Evolutionary conservation across 2,797 vertebrate genomes (phyloP).

Genomic region (Sparus aurata): DNA sequence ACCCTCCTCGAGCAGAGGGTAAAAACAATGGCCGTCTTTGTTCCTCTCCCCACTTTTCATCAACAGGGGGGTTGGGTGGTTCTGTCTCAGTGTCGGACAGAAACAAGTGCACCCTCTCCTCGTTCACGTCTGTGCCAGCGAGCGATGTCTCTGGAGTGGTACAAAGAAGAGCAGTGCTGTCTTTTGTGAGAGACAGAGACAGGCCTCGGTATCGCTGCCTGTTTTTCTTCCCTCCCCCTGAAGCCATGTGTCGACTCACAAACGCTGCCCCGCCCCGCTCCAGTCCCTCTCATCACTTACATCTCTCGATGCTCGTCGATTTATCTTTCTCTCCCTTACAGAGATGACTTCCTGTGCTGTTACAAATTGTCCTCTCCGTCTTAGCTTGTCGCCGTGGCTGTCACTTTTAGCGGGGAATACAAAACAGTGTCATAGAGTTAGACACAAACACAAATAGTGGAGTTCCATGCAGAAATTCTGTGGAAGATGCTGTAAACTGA

Average conservation of each 20-base stretch:
- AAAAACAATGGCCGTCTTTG: constrained; percentile 79
- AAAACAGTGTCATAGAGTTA: not conserved
- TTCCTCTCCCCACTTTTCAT: constrained; percentile 66
- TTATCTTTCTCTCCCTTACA: constrained; percentile 35
- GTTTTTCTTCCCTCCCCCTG: constrained; percentile 35
- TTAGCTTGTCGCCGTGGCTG: constrained; percentile 21
- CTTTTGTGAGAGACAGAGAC: constrained; percentile 56
- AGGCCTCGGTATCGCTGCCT: constrained; percentile 35
- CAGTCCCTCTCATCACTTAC: constrained; percentile 31
- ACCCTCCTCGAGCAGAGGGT: constrained; percentile 44
- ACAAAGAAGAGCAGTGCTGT: constrained; percentile 61
- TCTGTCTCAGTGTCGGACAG: constrained; percentile 60
- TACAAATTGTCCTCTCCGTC: constrained; percentile 25
- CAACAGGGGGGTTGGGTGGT: constrained; percentile 62
- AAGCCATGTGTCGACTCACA: constrained; percentile 63
- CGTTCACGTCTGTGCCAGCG: constrained; percentile 64
- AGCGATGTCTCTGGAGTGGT: constrained; percentile 67
- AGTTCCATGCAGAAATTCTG: not conserved
- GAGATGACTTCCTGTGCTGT: constrained; percentile 30
- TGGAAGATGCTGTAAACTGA: too few species aligned
- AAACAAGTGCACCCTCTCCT: constrained; percentile 70
- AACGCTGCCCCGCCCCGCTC: constrained; percentile 46
- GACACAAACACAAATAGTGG: constrained; percentile 1
- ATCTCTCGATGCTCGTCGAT: constrained; percentile 24
- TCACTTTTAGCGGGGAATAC: constrained; percentile 16